Evolutionary conservation across 2,888 invertebrate genomes (phyloP).

Genomic region (Drosophila neutralis): DNA sequence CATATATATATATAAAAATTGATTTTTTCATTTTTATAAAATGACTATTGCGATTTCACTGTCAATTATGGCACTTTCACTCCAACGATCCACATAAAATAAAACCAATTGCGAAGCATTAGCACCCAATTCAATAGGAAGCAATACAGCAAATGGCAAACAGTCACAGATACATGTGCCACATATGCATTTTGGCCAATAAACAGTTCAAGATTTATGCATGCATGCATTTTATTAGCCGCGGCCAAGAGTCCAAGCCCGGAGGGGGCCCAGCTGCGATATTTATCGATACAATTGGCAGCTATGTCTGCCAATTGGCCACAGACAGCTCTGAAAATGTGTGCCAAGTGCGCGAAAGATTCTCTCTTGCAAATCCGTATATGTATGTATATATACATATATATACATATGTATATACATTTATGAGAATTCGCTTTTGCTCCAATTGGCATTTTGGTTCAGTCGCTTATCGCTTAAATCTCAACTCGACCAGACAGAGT

Average conservation of each 20-base stretch:
- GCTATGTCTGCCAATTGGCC: slow-evolving; percentile 58
- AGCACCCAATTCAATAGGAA: slow-evolving; percentile 44
- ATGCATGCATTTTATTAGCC: slow-evolving; percentile 55
- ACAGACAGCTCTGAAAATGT: slow-evolving; percentile 47
- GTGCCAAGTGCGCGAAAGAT: slow-evolving; percentile 57
- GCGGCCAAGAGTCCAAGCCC: slow-evolving; percentile 26
- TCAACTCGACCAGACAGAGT: slow-evolving; percentile 17
- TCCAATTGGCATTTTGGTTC: slow-evolving; percentile 49
- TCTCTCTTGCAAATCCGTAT: slow-evolving; percentile 1
- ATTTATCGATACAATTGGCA: slow-evolving; percentile 66
- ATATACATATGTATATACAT: not conserved
- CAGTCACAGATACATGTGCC: slow-evolving; percentile 31
- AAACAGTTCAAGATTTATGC: slow-evolving; percentile 68
- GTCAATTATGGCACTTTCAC: slow-evolving; percentile 8
- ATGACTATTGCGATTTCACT: slow-evolving; percentile 2
- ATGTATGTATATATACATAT: not conserved
- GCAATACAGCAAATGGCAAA: slow-evolving; percentile 33
- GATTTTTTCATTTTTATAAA: not conserved
- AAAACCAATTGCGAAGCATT: slow-evolving; percentile 43
- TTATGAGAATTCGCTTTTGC: slow-evolving; percentile 12
- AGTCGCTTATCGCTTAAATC: slow-evolving; percentile 56
- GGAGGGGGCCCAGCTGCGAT: slow-evolving; percentile 42
- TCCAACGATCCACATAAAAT: not conserved
- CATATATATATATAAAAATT: no score
- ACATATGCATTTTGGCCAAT: slow-evolving; percentile 36